Base-by-base conservation (phyloP, 1,140 invertebrate species). In the Aethina tumida region DNA sequence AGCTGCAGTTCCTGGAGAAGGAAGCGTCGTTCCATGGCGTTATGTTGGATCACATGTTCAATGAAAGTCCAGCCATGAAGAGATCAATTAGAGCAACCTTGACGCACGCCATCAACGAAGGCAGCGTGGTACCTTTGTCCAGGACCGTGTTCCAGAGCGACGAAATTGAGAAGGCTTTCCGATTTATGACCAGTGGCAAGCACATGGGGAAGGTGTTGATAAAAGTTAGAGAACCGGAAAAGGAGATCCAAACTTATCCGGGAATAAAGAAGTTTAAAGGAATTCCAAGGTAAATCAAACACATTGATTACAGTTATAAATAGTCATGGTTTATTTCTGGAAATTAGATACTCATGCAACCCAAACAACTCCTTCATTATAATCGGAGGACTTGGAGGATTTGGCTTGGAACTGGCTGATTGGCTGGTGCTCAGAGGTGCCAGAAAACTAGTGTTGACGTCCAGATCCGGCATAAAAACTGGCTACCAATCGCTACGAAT, bases 11-110 rank as follows among this genome's bases (percentile, higher is more conserved):
- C 27, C 89, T 97, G 63, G 64, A 80, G 21, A 81, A 80, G 36
- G 90, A 92, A 56, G 76, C 82, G 4, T 85, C 82, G 56, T 85
- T 95, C 67, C 85, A 90, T 65, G 87, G 88, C 21, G 79, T 94
- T 41, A 72, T 91, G 53, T 72, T 93, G 51, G 88, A 91, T 62
- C 73, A 74, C 36, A 62, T 92, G 33, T 81, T 84, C 55, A 65
- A 58, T 36, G 59, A 50, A 39, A 39, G 47, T 55, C 62, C 20
- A 62, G 63, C 45, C 52, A 52, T 3, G 6, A 43, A 41, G 31
- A 9, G 6, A 1, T 19, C 39, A 4, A 4, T 49, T 9, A 3
- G 3, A 5, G 18, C 16, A 9, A 13, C 42, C 12, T 20, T 49
- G 2, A 14, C 5, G 6, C 9, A 39, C 14, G 35, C 26, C 17